Percentiles rank a stretch among this genome's conserved stretches.
Conservation (phyloP, 2,113 vertebrate species). For the Camelus dromedarius region DNA sequence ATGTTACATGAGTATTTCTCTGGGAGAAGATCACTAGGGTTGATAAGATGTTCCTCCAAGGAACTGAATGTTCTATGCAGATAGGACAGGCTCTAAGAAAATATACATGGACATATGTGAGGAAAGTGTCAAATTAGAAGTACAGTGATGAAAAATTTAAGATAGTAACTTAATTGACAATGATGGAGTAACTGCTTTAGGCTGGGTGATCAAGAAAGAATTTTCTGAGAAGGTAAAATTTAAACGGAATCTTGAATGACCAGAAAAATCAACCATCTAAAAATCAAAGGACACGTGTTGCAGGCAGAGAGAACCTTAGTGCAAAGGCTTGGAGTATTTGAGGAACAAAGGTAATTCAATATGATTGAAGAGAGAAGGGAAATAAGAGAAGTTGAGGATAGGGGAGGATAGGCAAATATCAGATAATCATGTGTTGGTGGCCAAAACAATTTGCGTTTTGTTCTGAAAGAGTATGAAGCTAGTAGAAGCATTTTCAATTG, state of each 20-base stretch:
- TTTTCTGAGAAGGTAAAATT: neutral
- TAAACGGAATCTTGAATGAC: neutral
- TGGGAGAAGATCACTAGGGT: neutral
- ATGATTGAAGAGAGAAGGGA: neutral
- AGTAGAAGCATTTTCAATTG: neutral
- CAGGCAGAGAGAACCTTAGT: neutral
- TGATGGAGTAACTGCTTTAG: neutral
- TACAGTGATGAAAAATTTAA: neutral
- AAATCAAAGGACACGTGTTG: neutral
- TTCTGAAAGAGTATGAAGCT: neutral
- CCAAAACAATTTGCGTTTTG: neutral
- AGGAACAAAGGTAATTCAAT: neutral
- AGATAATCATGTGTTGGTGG: neutral
- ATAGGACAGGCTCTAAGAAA: neutral
- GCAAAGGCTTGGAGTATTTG: neutral
- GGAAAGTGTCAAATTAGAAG: neutral
- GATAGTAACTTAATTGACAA: neutral
- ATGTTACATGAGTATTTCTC: neutral
- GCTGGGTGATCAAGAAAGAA: neutral
- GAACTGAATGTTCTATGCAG: neutral
- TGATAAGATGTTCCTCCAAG: neutral
- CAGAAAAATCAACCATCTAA: neutral
- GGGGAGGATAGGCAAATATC: neutral
- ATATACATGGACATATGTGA: neutral
- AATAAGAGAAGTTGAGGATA: neutral